phyloP scores from a whole-genome alignment of 37 sponge, comb jelly and placozoan genomes.

The Beroe ovata region DNA sequence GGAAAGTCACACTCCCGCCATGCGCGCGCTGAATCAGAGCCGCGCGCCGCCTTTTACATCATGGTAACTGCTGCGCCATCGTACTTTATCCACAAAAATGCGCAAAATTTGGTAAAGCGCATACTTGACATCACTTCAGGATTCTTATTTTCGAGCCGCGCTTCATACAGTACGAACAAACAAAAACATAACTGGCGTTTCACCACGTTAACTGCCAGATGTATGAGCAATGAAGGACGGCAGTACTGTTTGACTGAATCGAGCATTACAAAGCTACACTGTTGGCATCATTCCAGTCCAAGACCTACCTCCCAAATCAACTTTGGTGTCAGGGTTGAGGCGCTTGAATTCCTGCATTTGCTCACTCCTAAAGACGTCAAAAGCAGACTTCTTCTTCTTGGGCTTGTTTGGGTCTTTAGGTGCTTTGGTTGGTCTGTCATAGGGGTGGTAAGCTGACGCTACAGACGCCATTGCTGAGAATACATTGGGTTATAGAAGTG shows the following conservation, averaged over 20 bases:
- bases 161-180: background rate
- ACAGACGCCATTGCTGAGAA: constrained; percentile 35
- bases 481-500: background rate
- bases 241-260: too few relatives aligned
- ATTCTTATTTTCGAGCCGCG: constrained; percentile 38
- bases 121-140: background rate
- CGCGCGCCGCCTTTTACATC: constrained; percentile 66
- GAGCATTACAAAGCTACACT: too few relatives aligned
- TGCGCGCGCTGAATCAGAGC: background rate
- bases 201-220: too few relatives aligned
- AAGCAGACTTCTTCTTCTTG: constrained; percentile 63
- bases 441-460: constrained; percentile 35
- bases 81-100: background rate
- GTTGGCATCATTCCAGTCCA: too few relatives aligned
- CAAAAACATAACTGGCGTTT: too few relatives aligned
- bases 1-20: background rate
- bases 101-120: background rate
- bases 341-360: constrained; percentile 67
- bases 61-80: constrained; percentile 29
- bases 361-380: constrained; percentile 53
- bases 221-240: too few relatives aligned
- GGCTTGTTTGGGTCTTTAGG: constrained; percentile 59
- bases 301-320: constrained; percentile 45
- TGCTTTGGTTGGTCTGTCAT: constrained; percentile 9
- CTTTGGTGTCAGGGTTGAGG: constrained; percentile 50